These are phyloP conservation scores for Chamaea fasciata DNA, from an alignment of 2,113 vertebrate genomes.

Conservation along the genomic window DNA sequence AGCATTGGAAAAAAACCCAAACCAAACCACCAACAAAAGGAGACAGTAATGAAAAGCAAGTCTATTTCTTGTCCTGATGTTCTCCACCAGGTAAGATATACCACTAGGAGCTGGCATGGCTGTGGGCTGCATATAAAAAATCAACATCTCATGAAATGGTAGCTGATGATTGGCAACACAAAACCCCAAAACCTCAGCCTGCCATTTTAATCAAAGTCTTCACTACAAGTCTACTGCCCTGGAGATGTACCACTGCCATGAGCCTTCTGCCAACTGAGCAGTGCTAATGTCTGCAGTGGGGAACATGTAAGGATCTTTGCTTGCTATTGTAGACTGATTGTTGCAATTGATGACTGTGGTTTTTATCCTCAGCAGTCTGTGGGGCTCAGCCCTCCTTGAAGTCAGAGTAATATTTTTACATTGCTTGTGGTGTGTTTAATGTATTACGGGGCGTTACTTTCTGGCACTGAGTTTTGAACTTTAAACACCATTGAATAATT, in stretches of 20 bases:
- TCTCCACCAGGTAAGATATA: background rate
- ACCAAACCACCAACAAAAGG: background rate
- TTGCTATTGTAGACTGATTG: background rate
- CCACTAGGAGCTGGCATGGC: background rate
- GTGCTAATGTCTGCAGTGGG: background rate
- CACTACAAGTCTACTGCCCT: background rate
- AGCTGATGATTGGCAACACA: background rate
- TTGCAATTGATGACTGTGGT: background rate
- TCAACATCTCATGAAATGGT: background rate
- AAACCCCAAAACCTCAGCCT: background rate
- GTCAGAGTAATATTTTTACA: background rate
- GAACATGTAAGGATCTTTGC: background rate
- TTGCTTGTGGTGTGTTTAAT: background rate
- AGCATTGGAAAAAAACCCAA: background rate
- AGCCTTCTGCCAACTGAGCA: background rate
- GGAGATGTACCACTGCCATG: background rate
- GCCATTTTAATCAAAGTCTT: background rate
- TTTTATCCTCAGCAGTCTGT: slow-evolving; percentile 3
- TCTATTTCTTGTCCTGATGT: background rate
- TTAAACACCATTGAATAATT: slow-evolving; percentile 31
- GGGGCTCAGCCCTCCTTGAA: background rate
- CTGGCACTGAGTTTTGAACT: background rate
- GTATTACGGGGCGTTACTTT: background rate
- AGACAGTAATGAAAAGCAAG: background rate
- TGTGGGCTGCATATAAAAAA: background rate